Percentiles rank a stretch among this genome's conserved stretches.
These are phyloP conservation scores for Zophobas morio DNA, from an alignment of 1,140 invertebrate genomes.

Conservation along the genomic window DNA sequence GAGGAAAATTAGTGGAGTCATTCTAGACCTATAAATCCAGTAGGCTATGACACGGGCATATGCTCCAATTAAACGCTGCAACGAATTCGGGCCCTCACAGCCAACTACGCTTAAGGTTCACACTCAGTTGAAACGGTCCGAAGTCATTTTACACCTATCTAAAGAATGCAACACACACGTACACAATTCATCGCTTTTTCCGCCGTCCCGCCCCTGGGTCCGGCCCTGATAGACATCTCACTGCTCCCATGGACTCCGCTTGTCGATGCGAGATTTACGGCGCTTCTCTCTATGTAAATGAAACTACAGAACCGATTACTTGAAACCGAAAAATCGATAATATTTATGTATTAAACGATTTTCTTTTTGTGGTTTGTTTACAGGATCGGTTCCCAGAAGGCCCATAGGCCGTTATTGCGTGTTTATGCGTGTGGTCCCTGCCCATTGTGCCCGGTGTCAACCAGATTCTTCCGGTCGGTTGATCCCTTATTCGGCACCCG, in stretches of 20 bases:
- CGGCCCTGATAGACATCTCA: conserved; percentile 30
- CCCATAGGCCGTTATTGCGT: no score
- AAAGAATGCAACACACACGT: conserved; percentile 33
- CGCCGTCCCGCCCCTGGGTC: background rate
- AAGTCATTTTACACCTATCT: conserved; percentile 50
- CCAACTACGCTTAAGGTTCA: conserved; percentile 38
- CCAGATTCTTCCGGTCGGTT: conserved; percentile 31
- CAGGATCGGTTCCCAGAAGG: background rate
- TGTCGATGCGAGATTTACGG: conserved; percentile 5
- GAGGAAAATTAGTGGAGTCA: conserved; percentile 58
- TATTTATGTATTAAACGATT: no score
- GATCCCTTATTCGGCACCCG: conserved; percentile 16
- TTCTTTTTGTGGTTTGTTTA: no score
- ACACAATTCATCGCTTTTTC: conserved; percentile 39
- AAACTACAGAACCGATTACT: no score
- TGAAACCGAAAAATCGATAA: no score
- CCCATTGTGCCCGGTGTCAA: conserved; percentile 29
- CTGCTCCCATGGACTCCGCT: background rate
- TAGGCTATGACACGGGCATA: conserved; percentile 57
- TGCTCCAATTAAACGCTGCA: conserved; percentile 58
- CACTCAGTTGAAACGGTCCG: conserved; percentile 22
- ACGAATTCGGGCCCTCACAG: conserved; percentile 44
- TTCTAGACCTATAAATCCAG: conserved; percentile 57
- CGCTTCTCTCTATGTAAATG: no score
- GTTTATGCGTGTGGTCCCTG: conserved; percentile 27